Conservation (phyloP, 1,140 invertebrate species). For the Solenopsis invicta region DNA sequence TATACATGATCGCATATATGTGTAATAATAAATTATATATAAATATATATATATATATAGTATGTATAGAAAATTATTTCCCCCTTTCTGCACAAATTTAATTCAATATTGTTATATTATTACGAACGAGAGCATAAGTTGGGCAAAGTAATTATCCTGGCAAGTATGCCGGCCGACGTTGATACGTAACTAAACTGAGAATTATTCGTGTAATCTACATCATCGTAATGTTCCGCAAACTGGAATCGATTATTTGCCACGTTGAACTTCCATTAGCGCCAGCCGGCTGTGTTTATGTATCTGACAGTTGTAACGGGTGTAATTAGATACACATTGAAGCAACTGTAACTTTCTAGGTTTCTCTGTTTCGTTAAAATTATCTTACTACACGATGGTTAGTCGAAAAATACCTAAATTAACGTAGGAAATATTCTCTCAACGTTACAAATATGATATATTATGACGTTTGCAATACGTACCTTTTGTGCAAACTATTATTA, state of each 20-base stretch:
- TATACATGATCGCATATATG: no score
- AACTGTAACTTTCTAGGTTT: slow-evolving; percentile 24
- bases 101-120: slow-evolving; percentile 14
- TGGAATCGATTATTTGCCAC: slow-evolving; percentile 75
- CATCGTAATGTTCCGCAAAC: slow-evolving; percentile 53
- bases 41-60: not conserved
- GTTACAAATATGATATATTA: not conserved
- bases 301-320: slow-evolving; percentile 68
- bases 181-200: slow-evolving; percentile 72
- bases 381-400: not conserved
- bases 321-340: slow-evolving; percentile 65
- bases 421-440: not conserved
- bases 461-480: not conserved
- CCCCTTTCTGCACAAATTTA: not conserved
- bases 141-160: slow-evolving; percentile 63
- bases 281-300: slow-evolving; percentile 68
- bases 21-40: no score
- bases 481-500: not conserved
- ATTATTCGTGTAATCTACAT: slow-evolving; percentile 76
- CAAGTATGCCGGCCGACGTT: slow-evolving; percentile 62
- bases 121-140: slow-evolving; percentile 41
- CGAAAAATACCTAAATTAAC: not conserved
- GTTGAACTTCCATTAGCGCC: slow-evolving; percentile 74
- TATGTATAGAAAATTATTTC: not conserved
- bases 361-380: slow-evolving; percentile 35